Evolutionary conservation across 2,888 invertebrate genomes (phyloP), one percentile per base, ranked within the genome.

Genomic region (Orthonevra nobilis): DNA sequence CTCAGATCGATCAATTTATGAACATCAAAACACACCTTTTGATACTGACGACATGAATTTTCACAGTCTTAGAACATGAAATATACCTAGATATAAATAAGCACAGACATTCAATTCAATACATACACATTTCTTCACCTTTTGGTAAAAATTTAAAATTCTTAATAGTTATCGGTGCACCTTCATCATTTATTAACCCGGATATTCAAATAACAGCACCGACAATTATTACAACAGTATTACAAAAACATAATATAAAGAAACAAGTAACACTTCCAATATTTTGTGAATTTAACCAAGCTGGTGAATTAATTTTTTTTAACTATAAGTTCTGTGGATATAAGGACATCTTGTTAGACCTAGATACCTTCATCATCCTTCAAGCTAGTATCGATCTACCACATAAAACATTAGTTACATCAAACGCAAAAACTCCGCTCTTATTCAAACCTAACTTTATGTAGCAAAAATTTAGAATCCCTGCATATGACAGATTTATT

Each of bases 71-170:
- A 42, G 6, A 0, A 20, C 9, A 1, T 12, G 19, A n/a, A 23
- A 42, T 20, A 2, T 42, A 58, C 58, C 19, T 42, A 42, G 42
- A 42, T 2, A 56, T 56, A 30, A 56, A 56, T 12, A 40, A 32
- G 5, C 30, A 32, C 3, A 17, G 58, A 30, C 40, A 42, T 5
- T 30, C 9, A 20, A 30, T 42, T 20, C 19, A 19, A 3, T 58
- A 42, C 3, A 42, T 58, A 14, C 12, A 58, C 14, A 42, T 58
- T 4, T 58, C 56, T 0, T 42, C 42, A 9, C 58, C 58, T 1
- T 58, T 58, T n/a, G 58, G 42, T 0, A 58, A 28, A 14, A 9
- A 1, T 0, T 34, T 48, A 7, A 63, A 63, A 30, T 63, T 63
- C 0, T 7, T 63, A 5, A 26, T 50, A n/a, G 63, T 40, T 3